Evolutionary conservation across 2,113 vertebrate genomes (phyloP), one percentile per base, ranked within the genome.

Genomic region (Scomber japonicus): DNA sequence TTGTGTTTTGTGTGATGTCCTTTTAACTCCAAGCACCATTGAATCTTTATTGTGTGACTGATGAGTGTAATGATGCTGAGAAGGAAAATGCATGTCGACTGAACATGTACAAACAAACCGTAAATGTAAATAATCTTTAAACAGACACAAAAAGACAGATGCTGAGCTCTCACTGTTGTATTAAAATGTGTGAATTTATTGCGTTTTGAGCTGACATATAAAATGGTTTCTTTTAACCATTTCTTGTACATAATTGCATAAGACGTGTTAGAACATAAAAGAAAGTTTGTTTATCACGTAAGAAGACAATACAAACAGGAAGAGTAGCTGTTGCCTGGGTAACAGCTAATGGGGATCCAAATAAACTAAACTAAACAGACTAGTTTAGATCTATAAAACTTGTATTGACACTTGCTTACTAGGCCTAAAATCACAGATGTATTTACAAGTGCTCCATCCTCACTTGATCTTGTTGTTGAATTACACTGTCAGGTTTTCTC

Each of bases 151-250:
- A 65, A 75, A 31, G 45, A 61, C 57, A 60, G n/a, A 73, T 51
- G 6, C 44, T 46, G 3, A 35, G 5, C 11, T 30, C 15, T 63
- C 16, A 16, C 9, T 55, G 30, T 78, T 27, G 55, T 85, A 91
- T 83, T 87, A 76, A 89, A 89, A 87, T 70, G 0, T 65, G 87
- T 73, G 44, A 48, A 78, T 87, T 79, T 74, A 78, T 74, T 82
- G 55, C 96, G 96, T 97, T 97, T 97, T 95, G 95, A 96, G 95
- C 95, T 93, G 95, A 96, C 93, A 90, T 95, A 96, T 94, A 96
- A 97, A 96, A 95, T 96, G 89, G 93, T 94, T 96, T 95, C 94
- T 93, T 93, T 91, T 94, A 96, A 96, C 96, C 94, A 94, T 83
- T 94, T 94, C 94, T 95, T 11, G 1, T 44, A 62, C 90, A 82